Percentiles rank a stretch among this genome's conserved stretches.
These are phyloP conservation scores for Falco naumanni DNA, from an alignment of 2,797 vertebrate genomes.

Conservation along the genomic window DNA sequence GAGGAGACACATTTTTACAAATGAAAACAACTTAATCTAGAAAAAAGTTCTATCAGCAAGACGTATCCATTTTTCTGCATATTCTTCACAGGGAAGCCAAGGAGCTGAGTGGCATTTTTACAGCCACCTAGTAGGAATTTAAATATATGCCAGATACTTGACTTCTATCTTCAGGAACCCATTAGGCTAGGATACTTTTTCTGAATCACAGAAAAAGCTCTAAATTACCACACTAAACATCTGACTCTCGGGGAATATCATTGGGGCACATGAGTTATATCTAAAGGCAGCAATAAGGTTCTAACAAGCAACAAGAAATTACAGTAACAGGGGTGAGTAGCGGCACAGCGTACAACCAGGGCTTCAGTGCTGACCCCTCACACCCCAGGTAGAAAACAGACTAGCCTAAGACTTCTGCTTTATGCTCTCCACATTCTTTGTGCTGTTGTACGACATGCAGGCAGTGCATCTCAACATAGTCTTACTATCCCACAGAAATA, in stretches of 20 bases:
- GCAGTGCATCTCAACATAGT: background rate
- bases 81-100: background rate
- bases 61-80: background rate
- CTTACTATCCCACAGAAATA: background rate
- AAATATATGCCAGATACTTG: background rate
- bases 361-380: background rate
- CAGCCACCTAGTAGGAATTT: background rate
- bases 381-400: background rate
- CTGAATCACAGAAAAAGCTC: background rate
- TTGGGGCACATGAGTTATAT: background rate
- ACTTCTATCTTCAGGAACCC: background rate
- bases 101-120: background rate
- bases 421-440: background rate
- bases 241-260: background rate
- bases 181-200: background rate
- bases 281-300: background rate
- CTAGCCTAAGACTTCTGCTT: background rate
- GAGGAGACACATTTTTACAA: background rate
- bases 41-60: background rate
- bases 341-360: background rate
- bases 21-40: background rate
- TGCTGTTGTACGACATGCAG: accelerated
- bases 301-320: background rate
- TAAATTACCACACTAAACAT: background rate
- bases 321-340: background rate